These are phyloP conservation scores for Halcyon malimbica DNA, from an alignment of 2,113 vertebrate genomes.

Conservation along the genomic window DNA sequence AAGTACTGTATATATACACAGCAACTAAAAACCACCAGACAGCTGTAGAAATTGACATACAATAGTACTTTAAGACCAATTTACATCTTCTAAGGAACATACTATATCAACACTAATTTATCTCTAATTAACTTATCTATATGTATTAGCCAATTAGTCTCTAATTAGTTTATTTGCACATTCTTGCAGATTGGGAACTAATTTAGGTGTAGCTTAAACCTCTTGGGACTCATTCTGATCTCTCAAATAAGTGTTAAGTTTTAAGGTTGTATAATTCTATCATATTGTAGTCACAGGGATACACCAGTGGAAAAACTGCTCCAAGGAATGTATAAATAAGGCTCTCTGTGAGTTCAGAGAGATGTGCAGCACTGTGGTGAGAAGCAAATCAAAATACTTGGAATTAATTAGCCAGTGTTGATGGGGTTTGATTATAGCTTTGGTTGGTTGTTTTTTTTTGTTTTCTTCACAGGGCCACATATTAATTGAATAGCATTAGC, in stretches of 20 bases:
- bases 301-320: neutral
- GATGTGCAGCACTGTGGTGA: neutral
- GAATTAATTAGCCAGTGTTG: neutral
- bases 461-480: neutral
- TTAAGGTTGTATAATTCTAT: neutral
- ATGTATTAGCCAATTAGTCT: constrained; percentile 63
- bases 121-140: constrained; percentile 59
- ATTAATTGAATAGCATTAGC: neutral
- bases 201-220: constrained; percentile 41
- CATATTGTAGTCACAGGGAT: neutral
- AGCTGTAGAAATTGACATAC: neutral
- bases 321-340: constrained; percentile 28
- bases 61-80: constrained; percentile 14
- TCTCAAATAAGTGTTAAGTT: constrained; percentile 11
- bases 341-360: constrained; percentile 11
- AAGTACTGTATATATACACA: neutral
- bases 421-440: neutral
- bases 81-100: constrained; percentile 46
- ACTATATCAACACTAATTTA: constrained; percentile 56
- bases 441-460: neutral
- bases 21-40: neutral
- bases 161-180: constrained; percentile 64
- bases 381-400: neutral
- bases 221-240: constrained; percentile 29
- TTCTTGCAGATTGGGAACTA: constrained; percentile 35